phyloP scores from a whole-genome alignment of 1,140 invertebrate species.

The Heliconius melpomene region DNA sequence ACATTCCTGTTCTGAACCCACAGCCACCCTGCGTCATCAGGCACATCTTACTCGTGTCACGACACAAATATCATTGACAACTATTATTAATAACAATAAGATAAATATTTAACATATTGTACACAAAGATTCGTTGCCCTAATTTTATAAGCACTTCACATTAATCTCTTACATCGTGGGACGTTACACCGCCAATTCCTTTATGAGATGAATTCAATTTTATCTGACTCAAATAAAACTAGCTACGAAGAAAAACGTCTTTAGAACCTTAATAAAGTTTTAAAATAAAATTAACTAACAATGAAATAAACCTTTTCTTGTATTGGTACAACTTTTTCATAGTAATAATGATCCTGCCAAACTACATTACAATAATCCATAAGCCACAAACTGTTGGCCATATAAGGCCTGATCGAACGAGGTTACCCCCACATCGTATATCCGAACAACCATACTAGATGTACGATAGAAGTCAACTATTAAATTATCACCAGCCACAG shows the following conservation, averaged over 20 bases:
- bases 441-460: constrained; percentile 33
- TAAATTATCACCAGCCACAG: not conserved
- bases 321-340: too few relatives aligned
- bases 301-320: not conserved
- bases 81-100: not conserved
- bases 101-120: not conserved
- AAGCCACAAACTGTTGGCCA: constrained; percentile 32
- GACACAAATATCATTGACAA: not conserved
- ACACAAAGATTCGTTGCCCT: not conserved
- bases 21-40: not conserved
- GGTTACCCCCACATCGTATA: constrained; percentile 45
- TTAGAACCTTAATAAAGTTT: not conserved
- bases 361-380: not conserved
- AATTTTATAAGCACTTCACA: not conserved
- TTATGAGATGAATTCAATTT: not conserved
- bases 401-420: constrained; percentile 46
- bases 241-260: not conserved
- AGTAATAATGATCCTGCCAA: not conserved
- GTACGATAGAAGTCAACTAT: constrained; percentile 25
- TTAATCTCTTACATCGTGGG: not conserved
- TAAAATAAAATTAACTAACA: not conserved
- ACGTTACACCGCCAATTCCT: not conserved
- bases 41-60: not conserved
- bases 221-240: not conserved
- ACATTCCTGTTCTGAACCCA: not conserved